Evolutionary conservation across 2,888 invertebrate genomes (phyloP), one percentile per base, ranked within the genome.

Genomic region (Sinopyrophorus schimmeli): DNA sequence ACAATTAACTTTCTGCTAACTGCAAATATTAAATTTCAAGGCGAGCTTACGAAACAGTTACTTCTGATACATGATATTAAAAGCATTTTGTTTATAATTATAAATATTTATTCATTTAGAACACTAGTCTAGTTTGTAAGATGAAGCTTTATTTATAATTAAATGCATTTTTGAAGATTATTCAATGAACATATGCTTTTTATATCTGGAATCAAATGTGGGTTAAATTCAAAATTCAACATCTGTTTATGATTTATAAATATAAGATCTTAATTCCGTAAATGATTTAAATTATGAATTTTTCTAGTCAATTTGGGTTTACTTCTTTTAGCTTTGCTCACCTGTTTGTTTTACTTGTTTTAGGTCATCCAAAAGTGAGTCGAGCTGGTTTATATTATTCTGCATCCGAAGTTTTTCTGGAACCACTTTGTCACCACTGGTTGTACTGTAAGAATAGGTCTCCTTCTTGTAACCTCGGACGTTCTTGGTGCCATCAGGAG

Each of bases 371-470:
- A 89, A 75, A 34, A 89, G 73, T 0, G 84, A 84, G 68, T 89
- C 88, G 64, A 89, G 71, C 68, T 88, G 87, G 61, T 85, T 86
- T 31, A 87, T 85, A 65, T 86, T 87, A 64, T 84, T 73, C 52
- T 74, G 72, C 65, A 71, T 70, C 37, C 72, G 62, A 14, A 62
- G 47, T 54, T 67, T 69, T 54, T 72, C 71, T 14, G 70, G 69
- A 9, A 58, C 55, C 2, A 62, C 46, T 16, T 62, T 61, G n/a
- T 61, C 58, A 6, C 57, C 58, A 12, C 57, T 61, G n/a, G n/a
- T n/a, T 5, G 66, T 65, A 49, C 66, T 67, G 40, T 72, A 72
- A 10, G 66, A 64, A 51, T 72, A 73, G 41, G 64, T 63, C 60
- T 74, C 73, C 55, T 71, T 73, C 56, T 74, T 74, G 39, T 69